phyloP scores from a whole-genome alignment of 2,797 vertebrate genomes.

The Sphenopsis melanotis region DNA sequence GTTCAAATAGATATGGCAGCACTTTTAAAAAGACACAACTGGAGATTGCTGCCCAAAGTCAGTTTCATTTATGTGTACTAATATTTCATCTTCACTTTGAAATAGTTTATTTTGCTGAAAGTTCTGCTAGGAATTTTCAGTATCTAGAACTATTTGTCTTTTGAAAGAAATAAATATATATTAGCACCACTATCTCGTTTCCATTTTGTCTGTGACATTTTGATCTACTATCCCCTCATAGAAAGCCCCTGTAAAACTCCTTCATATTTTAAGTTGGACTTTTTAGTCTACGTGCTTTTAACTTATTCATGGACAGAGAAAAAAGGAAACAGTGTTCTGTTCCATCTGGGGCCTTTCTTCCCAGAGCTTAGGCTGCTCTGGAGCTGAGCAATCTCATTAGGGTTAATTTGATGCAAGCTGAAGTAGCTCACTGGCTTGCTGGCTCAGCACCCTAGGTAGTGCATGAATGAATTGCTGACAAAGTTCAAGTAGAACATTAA shows the following conservation, averaged over 20 bases:
- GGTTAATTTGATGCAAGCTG: background rate
- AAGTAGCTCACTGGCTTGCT: background rate
- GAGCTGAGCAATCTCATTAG: background rate
- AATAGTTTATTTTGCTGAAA: background rate
- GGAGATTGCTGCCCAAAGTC: background rate
- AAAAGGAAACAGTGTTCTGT: background rate
- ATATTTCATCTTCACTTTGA: background rate
- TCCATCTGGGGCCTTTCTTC: background rate
- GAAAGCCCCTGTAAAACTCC: background rate
- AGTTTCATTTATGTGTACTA: background rate
- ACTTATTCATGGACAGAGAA: accelerated
- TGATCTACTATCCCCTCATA: background rate
- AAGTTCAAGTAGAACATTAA: background rate
- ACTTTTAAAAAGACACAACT: background rate
- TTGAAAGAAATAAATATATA: background rate
- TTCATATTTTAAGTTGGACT: background rate
- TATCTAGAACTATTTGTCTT: background rate
- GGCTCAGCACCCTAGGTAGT: background rate
- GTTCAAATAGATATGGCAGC: background rate
- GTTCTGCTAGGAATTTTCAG: background rate
- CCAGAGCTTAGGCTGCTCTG: background rate
- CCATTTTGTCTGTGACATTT: background rate
- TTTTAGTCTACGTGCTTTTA: background rate
- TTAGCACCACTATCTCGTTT: background rate
- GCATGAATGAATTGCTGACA: background rate